Percentiles rank a stretch among this genome's conserved stretches.
Conservation (phyloP, 2,113 vertebrate genomes). For the Sorex araneus region DNA sequence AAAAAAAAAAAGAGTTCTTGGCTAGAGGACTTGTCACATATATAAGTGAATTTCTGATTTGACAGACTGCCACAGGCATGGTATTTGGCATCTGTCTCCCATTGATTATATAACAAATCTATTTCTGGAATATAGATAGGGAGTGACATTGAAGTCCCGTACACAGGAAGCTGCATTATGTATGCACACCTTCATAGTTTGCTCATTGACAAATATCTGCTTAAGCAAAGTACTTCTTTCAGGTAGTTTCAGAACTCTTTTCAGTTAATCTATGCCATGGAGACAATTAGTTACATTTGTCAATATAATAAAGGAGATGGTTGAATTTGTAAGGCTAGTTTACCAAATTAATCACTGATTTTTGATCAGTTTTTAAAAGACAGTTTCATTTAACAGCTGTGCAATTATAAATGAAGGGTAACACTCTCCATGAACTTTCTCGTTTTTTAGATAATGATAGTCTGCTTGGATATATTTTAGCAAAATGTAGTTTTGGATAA, state of each 20-base stretch:
- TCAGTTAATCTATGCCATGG: background rate
- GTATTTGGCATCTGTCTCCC: background rate
- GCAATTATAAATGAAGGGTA: background rate
- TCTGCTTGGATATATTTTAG: background rate
- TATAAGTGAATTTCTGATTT: slow-evolving; percentile 53
- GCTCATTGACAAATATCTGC: slow-evolving; percentile 49
- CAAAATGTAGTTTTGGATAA: background rate
- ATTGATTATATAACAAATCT: slow-evolving; percentile 41
- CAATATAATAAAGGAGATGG: slow-evolving; percentile 27
- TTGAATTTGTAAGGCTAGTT: slow-evolving; percentile 2
- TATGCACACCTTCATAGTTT: background rate
- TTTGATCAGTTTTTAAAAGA: slow-evolving; percentile 45
- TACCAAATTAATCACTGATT: background rate
- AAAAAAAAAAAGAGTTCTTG: background rate
- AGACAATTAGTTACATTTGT: background rate
- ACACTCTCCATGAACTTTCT: background rate
- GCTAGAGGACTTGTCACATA: background rate
- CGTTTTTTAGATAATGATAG: background rate
- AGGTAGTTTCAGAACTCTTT: background rate
- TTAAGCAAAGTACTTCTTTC: slow-evolving; percentile 16
- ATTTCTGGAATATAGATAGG: background rate
- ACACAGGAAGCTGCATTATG: background rate
- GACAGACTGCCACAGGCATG: background rate
- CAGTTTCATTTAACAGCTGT: slow-evolving; percentile 26
- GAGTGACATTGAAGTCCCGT: background rate